phyloP scores from a whole-genome alignment of 1,140 invertebrate genomes.

The Diploscapter pachys region DNA sequence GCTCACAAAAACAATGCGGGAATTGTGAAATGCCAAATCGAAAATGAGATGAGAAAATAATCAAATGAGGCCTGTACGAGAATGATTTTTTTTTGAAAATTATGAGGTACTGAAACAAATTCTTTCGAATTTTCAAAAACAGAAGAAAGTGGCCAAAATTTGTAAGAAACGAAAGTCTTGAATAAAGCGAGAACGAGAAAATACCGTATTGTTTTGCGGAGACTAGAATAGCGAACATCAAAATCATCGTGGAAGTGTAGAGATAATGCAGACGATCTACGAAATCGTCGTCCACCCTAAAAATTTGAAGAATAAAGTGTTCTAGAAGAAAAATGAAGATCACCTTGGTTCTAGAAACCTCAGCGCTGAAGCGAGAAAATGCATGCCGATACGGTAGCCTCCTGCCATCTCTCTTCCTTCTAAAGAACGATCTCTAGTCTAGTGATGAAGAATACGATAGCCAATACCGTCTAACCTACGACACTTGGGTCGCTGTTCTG shows the following conservation, averaged over 20 bases:
- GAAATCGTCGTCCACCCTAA: slow-evolving; percentile 63
- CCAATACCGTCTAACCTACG: too few relatives aligned
- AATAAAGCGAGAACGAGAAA: neutral
- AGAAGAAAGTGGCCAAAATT: too few relatives aligned
- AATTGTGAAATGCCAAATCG: too few relatives aligned
- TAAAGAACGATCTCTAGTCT: too few relatives aligned
- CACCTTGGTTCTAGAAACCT: slow-evolving; percentile 51
- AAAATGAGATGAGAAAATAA: too few relatives aligned
- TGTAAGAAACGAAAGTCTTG: too few relatives aligned
- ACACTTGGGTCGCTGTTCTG: too few relatives aligned
- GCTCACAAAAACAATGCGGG: too few relatives aligned
- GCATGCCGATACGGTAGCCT: slow-evolving; percentile 53
- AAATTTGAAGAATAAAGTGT: neutral
- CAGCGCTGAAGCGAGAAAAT: slow-evolving; percentile 55
- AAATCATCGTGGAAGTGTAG: slow-evolving; percentile 63
- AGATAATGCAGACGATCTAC: slow-evolving; percentile 64
- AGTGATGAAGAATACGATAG: too few relatives aligned
- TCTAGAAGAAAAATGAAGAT: neutral
- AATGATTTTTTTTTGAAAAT: too few relatives aligned
- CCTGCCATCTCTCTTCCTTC: slow-evolving; percentile 44
- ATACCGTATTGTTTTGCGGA: slow-evolving; percentile 63
- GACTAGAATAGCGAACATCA: slow-evolving; percentile 64
- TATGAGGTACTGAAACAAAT: slow-evolving; percentile 2
- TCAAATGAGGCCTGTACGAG: too few relatives aligned
- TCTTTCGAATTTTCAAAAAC: neutral